Evolutionary conservation across 2,113 vertebrate genomes (phyloP), one percentile per base, ranked within the genome.

Genomic region (Pteruthius melanotis): DNA sequence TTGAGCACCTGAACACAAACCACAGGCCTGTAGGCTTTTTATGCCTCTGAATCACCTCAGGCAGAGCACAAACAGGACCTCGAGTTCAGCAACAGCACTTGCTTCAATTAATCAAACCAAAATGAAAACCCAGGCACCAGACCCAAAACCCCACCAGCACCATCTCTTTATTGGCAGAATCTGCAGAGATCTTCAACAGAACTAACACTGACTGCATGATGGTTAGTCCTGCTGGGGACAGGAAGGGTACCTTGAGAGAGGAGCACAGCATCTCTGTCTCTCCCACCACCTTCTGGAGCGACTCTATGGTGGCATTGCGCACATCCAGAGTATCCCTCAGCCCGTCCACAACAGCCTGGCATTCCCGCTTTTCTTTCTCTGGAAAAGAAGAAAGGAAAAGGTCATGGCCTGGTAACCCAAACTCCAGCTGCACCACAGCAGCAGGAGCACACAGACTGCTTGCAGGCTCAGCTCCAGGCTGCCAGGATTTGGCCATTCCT

Each of bases 201-300:
- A 54, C 33, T n/a, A 72, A 76, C 31, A 21, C 15, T 0, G 3
- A 26, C 31, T 18, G 35, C 19, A 9, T 5, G 19, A 33, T 4
- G 17, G 22, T 39, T 56, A 53, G 76, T 44, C 60, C 52, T 83
- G 75, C 37, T 11, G 0, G 30, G 28, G 33, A 49, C 15, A 11
- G 53, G 37, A 65, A 90, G 59, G 24, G 71, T 98, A 99, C 99
- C 98, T 98, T 98, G 42, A 99, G 98, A 54, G 99, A 97, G 54
- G 98, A 98, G 84, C 99, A 99, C 57, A 99, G 93, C 98, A 98
- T 99, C 59, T 99, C 99, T 37, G 98, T 98, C 74, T 99, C 98
- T 72, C 91, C 97, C 28, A 98, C 87, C 57, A 98, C 97, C 86
- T 98, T 98, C 93, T 97, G 98, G 39, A 98, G 95, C 2, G 97